Conservation (phyloP, 2,888 invertebrate genomes). For the Tubulanus polymorphus region DNA sequence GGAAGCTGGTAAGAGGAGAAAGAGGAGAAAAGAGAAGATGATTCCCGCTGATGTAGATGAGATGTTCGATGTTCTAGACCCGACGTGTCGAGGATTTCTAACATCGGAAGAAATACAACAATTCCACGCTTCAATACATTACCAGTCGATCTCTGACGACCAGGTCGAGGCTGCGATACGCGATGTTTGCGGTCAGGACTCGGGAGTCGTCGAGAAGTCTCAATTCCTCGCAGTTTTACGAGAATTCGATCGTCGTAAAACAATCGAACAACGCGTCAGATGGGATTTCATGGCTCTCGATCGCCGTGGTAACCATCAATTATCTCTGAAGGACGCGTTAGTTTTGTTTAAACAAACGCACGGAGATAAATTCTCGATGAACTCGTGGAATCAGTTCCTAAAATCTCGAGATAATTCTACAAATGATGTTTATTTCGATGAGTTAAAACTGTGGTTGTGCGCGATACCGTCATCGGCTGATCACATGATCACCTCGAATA, state of each 20-base stretch:
- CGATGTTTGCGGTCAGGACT: conserved; percentile 26
- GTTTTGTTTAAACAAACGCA: conserved; percentile 41
- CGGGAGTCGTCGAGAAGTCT: conserved; percentile 21
- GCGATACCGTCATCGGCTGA: conserved; percentile 25
- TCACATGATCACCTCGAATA: conserved; percentile 22
- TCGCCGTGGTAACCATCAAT: conserved; percentile 22
- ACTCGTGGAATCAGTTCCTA: conserved; percentile 38
- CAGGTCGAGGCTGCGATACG: conserved; percentile 31
- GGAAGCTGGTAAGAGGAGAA: conserved; percentile 18
- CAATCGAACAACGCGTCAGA: conserved; percentile 35
- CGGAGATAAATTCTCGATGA: conserved; percentile 36
- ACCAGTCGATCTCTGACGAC: conserved; percentile 21
- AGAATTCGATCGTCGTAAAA: conserved; percentile 33
- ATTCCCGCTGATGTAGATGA: conserved; percentile 29
- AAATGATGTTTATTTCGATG: conserved; percentile 39
- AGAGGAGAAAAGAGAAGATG: conserved; percentile 20
- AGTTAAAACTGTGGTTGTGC: conserved; percentile 38
- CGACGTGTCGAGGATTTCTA: conserved; percentile 29
- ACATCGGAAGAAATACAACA: conserved; percentile 28
- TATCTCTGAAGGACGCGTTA: conserved; percentile 36
- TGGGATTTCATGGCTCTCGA: conserved; percentile 39
- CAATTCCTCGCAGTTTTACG: conserved; percentile 33
- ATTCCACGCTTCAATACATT: conserved; percentile 30
- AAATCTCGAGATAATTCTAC: conserved; percentile 21
- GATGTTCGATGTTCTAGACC: conserved; percentile 36